These are phyloP conservation scores for Donacobius atricapilla DNA, from an alignment of 2,113 vertebrate species.

Conservation along the genomic window DNA sequence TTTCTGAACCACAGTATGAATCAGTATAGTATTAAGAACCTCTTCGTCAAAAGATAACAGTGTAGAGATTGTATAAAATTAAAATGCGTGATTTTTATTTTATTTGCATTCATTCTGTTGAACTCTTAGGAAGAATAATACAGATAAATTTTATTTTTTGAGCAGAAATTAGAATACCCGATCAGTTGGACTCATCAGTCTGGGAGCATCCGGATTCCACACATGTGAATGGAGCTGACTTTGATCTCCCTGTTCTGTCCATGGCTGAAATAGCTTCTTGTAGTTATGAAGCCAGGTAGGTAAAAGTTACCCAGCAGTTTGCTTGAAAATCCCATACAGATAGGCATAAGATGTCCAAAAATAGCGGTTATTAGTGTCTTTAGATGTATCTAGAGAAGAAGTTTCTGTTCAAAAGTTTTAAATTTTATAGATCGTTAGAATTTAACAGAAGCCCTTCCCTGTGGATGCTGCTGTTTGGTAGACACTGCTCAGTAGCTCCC, in stretches of 20 bases:
- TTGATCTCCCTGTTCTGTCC: constrained; percentile 76
- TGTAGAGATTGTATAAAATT: background rate
- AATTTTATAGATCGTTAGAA: background rate
- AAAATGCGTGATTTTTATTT: background rate
- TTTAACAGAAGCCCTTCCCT: background rate
- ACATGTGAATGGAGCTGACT: constrained; percentile 74
- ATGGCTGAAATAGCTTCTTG: constrained; percentile 99
- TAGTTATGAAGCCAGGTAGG: constrained; percentile 96
- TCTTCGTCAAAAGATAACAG: constrained; percentile 11
- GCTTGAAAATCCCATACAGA: background rate
- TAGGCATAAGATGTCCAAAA: background rate
- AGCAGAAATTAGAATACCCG: constrained; percentile 63
- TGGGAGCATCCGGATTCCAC: constrained; percentile 73
- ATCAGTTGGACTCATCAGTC: constrained; percentile 71
- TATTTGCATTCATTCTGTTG: background rate
- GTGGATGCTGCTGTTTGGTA: background rate
- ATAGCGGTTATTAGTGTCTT: background rate
- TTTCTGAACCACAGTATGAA: background rate
- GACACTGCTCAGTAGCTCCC: background rate
- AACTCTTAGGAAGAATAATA: background rate
- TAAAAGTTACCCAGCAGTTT: background rate
- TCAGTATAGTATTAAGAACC: background rate
- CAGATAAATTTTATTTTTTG: constrained; percentile 45
- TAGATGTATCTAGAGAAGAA: background rate
- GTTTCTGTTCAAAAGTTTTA: background rate